These are phyloP conservation scores for Acestrorhynchus altus DNA, from an alignment of 2,797 vertebrate species.

Conservation along the genomic window DNA sequence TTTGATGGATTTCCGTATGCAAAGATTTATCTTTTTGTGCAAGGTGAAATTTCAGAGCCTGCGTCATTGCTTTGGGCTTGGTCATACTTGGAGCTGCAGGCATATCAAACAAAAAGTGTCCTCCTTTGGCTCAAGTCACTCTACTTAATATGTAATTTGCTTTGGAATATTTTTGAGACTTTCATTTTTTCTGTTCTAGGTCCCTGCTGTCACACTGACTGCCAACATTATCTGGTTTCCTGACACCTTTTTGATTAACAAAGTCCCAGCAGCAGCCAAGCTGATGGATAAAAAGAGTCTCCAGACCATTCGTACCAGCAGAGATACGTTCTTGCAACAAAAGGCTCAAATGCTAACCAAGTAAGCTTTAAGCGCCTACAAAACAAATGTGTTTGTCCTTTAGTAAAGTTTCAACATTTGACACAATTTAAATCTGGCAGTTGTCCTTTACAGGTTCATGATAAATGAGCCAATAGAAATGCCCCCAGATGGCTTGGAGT, in stretches of 20 bases:
- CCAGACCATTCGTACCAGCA: slow-evolving; percentile 84
- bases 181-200: slow-evolving; percentile 70
- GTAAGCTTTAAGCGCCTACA: slow-evolving; percentile 65
- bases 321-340: slow-evolving; percentile 91
- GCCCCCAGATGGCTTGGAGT: too few relatives aligned
- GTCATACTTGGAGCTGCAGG: too few relatives aligned
- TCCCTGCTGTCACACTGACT: slow-evolving; percentile 92
- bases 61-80: too few relatives aligned
- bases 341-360: slow-evolving; percentile 91
- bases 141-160: too few relatives aligned
- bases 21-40: too few relatives aligned
- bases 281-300: slow-evolving; percentile 94
- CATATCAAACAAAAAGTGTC: background rate
- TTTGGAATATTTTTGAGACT: background rate
- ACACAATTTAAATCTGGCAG: too few relatives aligned
- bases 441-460: too few relatives aligned
- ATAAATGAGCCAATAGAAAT: too few relatives aligned
- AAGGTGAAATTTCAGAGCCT: too few relatives aligned
- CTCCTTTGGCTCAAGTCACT: background rate
- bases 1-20: too few relatives aligned
- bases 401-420: too few relatives aligned
- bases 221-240: slow-evolving; percentile 98
- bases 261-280: slow-evolving; percentile 92
- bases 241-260: slow-evolving; percentile 89
- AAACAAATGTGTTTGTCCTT: too few relatives aligned